These are phyloP conservation scores for Tiliqua scincoides DNA, from an alignment of 2,113 vertebrate genomes.

Conservation along the genomic window DNA sequence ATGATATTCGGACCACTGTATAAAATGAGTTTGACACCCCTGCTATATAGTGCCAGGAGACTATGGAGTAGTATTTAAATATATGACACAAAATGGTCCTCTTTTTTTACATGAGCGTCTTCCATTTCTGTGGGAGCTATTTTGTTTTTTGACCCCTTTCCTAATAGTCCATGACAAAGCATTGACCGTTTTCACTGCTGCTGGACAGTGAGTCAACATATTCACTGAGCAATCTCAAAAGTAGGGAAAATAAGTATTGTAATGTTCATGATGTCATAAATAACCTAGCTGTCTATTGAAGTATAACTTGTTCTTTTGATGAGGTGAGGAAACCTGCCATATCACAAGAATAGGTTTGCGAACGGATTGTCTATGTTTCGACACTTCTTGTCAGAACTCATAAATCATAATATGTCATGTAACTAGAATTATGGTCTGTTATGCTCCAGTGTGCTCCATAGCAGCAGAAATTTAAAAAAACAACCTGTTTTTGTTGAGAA, in stretches of 20 bases:
- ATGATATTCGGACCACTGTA: too few relatives aligned
- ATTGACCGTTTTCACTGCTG: not conserved
- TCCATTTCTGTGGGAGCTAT: too few relatives aligned
- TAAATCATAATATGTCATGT: slow-evolving; percentile 2
- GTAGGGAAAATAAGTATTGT: not conserved
- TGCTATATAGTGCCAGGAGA: too few relatives aligned
- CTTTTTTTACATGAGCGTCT: too few relatives aligned
- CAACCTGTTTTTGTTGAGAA: not conserved
- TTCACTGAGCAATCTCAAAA: not conserved
- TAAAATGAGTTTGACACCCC: too few relatives aligned
- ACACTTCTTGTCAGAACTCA: slow-evolving; percentile 21
- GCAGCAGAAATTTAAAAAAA: not conserved
- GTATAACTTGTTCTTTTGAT: not conserved
- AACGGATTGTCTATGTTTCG: slow-evolving; percentile 24
- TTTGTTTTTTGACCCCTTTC: too few relatives aligned
- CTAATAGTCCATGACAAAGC: not conserved
- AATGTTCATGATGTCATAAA: slow-evolving; percentile 6
- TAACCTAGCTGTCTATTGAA: slow-evolving; percentile 1
- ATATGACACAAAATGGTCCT: too few relatives aligned
- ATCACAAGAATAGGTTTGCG: slow-evolving; percentile 19
- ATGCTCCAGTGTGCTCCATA: not conserved
- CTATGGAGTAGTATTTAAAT: too few relatives aligned
- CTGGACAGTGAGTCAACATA: not conserved
- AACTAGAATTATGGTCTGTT: slow-evolving; percentile 10
- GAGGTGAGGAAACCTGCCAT: not conserved